Percentiles rank a stretch among this genome's conserved stretches.
Evolutionary conservation across 2,797 vertebrate species (phyloP).

Genomic region (Syndactyla subalaris): DNA sequence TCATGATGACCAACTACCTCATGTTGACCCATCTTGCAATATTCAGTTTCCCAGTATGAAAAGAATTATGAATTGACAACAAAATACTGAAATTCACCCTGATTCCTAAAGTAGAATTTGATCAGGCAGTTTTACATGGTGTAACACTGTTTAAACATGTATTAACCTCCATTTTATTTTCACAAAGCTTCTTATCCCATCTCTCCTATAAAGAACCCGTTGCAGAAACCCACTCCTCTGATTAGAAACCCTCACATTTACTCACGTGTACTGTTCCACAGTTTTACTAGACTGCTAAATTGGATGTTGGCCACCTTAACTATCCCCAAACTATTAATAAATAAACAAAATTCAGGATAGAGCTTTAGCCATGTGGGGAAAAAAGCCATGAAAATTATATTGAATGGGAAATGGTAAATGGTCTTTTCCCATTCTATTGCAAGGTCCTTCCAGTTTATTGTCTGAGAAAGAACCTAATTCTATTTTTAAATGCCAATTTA

Average conservation of each 20-base stretch:
- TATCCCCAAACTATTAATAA: neutral
- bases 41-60: neutral
- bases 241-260: neutral
- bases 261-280: neutral
- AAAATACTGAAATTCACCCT: neutral
- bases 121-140: neutral
- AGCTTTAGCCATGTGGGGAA: rapidly evolving
- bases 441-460: neutral
- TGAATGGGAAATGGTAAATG: neutral
- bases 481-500: neutral
- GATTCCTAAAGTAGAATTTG: neutral
- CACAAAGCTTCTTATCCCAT: neutral
- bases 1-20: rapidly evolving
- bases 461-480: neutral
- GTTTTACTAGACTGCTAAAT: neutral
- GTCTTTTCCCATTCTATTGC: neutral
- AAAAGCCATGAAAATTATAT: neutral
- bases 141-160: neutral
- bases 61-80: neutral
- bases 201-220: rapidly evolving
- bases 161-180: neutral
- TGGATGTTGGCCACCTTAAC: neutral
- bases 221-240: neutral
- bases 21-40: neutral
- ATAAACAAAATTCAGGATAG: neutral